phyloP scores from a whole-genome alignment of 2,113 vertebrate species.

The Gallinago media region DNA sequence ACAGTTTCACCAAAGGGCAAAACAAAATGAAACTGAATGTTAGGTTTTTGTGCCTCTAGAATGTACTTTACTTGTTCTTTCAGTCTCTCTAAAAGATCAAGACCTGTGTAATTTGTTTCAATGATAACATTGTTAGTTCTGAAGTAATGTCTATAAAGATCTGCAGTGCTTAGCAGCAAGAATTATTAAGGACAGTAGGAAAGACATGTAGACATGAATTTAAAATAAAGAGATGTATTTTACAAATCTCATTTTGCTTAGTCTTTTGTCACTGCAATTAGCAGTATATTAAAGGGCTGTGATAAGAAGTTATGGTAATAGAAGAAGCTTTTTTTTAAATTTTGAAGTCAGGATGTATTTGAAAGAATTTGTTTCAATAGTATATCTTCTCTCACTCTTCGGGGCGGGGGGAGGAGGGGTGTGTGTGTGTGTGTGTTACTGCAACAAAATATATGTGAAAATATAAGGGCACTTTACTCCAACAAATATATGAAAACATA shows the following conservation, averaged over 20 bases:
- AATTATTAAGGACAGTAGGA: background rate
- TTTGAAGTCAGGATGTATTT: background rate
- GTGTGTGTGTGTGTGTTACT: background rate
- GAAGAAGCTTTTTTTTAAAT: background rate
- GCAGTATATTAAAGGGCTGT: background rate
- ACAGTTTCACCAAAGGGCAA: conserved; percentile 46
- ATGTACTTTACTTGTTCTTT: background rate
- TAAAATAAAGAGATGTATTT: background rate
- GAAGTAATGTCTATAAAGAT: background rate
- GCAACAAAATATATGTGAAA: background rate
- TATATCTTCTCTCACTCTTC: background rate
- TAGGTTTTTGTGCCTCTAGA: background rate
- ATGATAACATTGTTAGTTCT: background rate
- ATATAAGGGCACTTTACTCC: background rate
- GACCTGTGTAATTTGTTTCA: background rate
- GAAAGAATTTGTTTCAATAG: background rate
- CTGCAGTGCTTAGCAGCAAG: background rate
- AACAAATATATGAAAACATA: background rate
- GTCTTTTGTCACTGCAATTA: conserved; percentile 2
- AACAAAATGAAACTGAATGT: conserved; percentile 1
- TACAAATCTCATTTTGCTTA: background rate
- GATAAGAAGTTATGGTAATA: background rate
- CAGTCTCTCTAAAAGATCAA: conserved; percentile 10
- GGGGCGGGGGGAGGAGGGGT: too few species aligned
- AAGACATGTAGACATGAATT: background rate